Evolutionary conservation across 2,888 invertebrate genomes (phyloP).

Genomic region (Pyrrhosoma nymphula): DNA sequence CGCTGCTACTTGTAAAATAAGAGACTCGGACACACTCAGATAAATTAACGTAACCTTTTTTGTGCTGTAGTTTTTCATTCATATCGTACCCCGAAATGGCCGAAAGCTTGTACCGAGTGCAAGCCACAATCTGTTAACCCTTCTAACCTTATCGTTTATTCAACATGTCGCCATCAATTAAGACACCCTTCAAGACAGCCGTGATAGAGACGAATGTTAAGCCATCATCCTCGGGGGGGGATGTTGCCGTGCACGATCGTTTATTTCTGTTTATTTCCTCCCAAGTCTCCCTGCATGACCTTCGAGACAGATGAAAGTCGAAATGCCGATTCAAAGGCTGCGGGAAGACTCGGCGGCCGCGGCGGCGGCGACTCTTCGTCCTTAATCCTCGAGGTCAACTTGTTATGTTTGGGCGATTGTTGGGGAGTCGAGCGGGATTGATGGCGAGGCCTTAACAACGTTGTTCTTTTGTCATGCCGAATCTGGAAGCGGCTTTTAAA

Average conservation of each 20-base stretch:
- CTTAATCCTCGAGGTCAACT: conserved; percentile 65
- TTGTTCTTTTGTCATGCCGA: conserved; percentile 30
- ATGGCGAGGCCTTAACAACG: conserved; percentile 39
- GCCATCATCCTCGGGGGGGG: conserved; percentile 10
- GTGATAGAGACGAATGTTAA: conserved; percentile 19
- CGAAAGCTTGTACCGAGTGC: background rate
- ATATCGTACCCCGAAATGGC: background rate
- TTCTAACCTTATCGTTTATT: background rate
- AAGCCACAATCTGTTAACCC: background rate
- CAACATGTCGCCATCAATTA: conserved; percentile 5
- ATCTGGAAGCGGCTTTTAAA: conserved; percentile 45
- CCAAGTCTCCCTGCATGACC: conserved; percentile 1
- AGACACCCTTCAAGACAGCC: conserved; percentile 28
- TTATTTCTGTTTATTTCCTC: conserved; percentile 35
- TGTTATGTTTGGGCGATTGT: conserved; percentile 67
- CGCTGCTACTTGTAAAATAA: background rate
- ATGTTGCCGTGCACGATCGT: conserved; percentile 37
- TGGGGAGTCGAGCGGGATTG: conserved; percentile 47
- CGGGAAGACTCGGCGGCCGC: conserved; percentile 41
- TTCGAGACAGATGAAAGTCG: conserved; percentile 63
- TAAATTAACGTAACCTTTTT: background rate
- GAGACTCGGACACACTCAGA: background rate
- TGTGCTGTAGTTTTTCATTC: background rate
- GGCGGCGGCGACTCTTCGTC: conserved; percentile 39
- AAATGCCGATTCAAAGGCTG: conserved; percentile 58